Base-by-base conservation (phyloP, 2,113 vertebrate genomes). In the Conger conger region DNA sequence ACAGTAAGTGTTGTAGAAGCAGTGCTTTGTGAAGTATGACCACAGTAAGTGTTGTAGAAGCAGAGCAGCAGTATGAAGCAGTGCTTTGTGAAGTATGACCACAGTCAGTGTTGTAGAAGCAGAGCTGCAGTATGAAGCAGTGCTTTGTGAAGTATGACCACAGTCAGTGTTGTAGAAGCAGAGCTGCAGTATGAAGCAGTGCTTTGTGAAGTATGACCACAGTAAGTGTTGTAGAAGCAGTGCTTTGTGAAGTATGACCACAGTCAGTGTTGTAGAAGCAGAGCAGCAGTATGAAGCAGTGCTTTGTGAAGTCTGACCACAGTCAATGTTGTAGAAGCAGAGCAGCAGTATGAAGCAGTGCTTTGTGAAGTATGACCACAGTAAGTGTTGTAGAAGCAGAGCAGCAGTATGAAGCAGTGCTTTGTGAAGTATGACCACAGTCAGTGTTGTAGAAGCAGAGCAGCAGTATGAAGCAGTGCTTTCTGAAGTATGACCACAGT, bases 51-150 rank as follows among this genome's bases (percentile, higher is more conserved):
- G 17, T 68, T 68, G 68, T 30, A 73, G 7, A 33, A 33, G 68
- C n/a, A n/a, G n/a, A n/a, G n/a, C n/a, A n/a, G n/a, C n/a, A n/a
- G n/a, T n/a, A n/a, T n/a, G n/a, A n/a, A n/a, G n/a, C n/a, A n/a
- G n/a, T n/a, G n/a, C n/a, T 68, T 73, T 73, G n/a, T 73, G 68
- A 76, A 68, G 86, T 84, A 17, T 63, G 50, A 82, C 63, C 80
- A n/a, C 7, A 38, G n/a, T 50, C 45, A 42, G 60, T 68, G 17
- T 68, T 68, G 68, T 30, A 73, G 7, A 33, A 33, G 68, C n/a
- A n/a, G n/a, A n/a, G n/a, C n/a, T n/a, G n/a, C n/a, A n/a, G n/a
- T n/a, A n/a, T n/a, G n/a, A n/a, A n/a, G n/a, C n/a, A n/a, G n/a
- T n/a, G n/a, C n/a, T 68, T 73, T 73, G n/a, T 73, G 68, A 76